Conservation (phyloP, 2,797 vertebrate genomes). For the Bradypodion ventrale region DNA sequence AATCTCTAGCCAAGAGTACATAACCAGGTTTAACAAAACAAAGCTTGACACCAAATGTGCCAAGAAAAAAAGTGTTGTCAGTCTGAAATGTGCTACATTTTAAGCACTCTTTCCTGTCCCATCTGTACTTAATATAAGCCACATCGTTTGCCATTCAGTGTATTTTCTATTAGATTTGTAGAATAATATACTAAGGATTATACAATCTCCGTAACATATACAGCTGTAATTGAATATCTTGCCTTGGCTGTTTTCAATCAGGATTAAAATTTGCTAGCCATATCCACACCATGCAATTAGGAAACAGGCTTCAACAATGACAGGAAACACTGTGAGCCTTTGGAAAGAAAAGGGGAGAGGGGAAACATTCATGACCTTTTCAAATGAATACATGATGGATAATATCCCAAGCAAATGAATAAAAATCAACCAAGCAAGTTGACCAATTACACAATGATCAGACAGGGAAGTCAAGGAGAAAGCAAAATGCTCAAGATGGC, state of each 20-base stretch:
- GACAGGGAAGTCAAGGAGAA: conserved; percentile 58
- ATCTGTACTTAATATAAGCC: conserved; percentile 55
- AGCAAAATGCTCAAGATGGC: conserved; percentile 43
- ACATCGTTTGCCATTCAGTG: conserved; percentile 51
- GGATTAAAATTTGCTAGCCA: conserved; percentile 67
- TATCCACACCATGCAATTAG: conserved; percentile 55
- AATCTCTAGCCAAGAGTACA: conserved; percentile 72
- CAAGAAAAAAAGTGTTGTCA: conserved; percentile 68
- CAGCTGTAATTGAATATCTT: conserved; percentile 64
- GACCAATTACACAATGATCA: conserved; percentile 65
- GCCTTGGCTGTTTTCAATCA: conserved; percentile 57
- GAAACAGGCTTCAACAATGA: conserved; percentile 67
- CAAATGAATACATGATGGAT: conserved; percentile 64
- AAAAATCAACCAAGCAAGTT: conserved; percentile 60
- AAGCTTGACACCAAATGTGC: conserved; percentile 69
- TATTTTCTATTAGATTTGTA: conserved; percentile 65
- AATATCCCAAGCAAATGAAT: conserved; percentile 67
- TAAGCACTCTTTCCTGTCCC: conserved; percentile 65
- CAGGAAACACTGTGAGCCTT: conserved; percentile 59
- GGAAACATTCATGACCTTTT: conserved; percentile 54
- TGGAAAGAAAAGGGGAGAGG: conserved; percentile 36
- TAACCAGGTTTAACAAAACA: conserved; percentile 74
- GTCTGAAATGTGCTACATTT: conserved; percentile 68
- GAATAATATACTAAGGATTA: conserved; percentile 54
- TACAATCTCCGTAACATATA: conserved; percentile 65